Base-by-base conservation (phyloP, 2,113 vertebrate species). In the Malurus elegans region DNA sequence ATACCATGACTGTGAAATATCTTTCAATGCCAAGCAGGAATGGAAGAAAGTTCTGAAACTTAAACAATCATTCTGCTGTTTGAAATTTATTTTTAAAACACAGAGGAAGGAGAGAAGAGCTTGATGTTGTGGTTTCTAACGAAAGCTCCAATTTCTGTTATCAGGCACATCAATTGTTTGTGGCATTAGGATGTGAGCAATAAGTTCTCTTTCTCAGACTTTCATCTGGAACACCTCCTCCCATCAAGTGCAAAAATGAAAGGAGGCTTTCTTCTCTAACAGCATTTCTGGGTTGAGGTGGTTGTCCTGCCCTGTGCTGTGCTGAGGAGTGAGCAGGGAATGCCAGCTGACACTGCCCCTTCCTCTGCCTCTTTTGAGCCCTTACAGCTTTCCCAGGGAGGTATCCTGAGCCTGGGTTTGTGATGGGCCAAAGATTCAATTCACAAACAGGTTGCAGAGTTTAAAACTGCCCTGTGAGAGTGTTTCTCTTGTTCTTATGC, bases 41-140 rank as follows among this genome's bases (percentile, higher is more conserved):
- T 40, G 44, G 66, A 72, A 73, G 58, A 34, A 80, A 64, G 23
- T 87, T 91, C n/a, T 85, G 48, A 95, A 95, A 73, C 7, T 69
- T 89, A 61, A 86, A 70, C 17, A 79, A 56, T 40, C 23, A 12
- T 40, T 88, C 34, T 58, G 20, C 51, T 81, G 21, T 73, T 97
- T 62, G 50, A 88, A 85, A 31, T 76, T 82, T 93, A 69, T 95
- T 90, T 97, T 94, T 82, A 54, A 89, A 91, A 75, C 48, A 40
- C 18, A 67, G 54, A 85, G 26, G 54, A 95, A 94, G 54, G 28
- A 90, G 78, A 84, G 78, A 84, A 93, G 70, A 73, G 18, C 48
- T 86, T 3, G 0, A 42, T 90, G 19, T 20, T 93, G 70, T 79
- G 48, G 60, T 76, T 92, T 92, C n/a, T 65, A 60, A 79, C 23